These are phyloP conservation scores for Dipodomys stephensi DNA, from an alignment of 2,113 vertebrate genomes.

Conservation along the genomic window DNA sequence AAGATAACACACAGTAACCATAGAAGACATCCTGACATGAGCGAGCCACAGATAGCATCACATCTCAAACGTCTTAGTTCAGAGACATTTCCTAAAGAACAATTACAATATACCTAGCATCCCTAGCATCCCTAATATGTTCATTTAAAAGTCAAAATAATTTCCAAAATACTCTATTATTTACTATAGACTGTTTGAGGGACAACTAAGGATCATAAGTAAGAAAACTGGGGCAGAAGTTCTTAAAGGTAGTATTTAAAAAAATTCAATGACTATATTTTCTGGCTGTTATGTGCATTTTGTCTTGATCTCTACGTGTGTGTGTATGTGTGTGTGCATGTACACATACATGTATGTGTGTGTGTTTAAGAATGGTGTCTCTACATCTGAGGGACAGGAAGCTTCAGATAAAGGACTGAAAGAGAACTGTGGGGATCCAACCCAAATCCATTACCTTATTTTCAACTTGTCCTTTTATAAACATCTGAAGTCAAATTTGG, in stretches of 20 bases:
- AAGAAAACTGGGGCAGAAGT: neutral
- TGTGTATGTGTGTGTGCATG: neutral
- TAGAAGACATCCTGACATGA: neutral
- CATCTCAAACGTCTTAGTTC: neutral
- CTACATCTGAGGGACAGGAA: too few relatives aligned
- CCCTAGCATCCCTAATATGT: neutral
- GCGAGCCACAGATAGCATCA: neutral
- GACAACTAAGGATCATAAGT: neutral
- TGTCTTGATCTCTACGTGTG: neutral
- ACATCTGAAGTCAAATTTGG: slow-evolving; percentile 10
- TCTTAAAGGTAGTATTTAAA: neutral
- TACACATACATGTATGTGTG: too few relatives aligned
- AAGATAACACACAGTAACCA: neutral
- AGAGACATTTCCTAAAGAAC: neutral
- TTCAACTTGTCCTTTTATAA: neutral
- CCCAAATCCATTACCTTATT: slow-evolving; percentile 12
- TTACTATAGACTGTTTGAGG: neutral
- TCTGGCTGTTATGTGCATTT: neutral
- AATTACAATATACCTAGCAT: neutral
- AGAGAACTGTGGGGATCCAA: neutral
- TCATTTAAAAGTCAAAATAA: neutral
- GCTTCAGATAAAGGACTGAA: neutral
- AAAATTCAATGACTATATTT: neutral
- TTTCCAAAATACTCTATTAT: neutral
- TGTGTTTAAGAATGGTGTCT: neutral